A percentile compares a stretch with the other conserved stretches of the same genome.
phyloP scores from a whole-genome alignment of 2,113 vertebrate genomes.

The Protobothrops flavoviridis region DNA sequence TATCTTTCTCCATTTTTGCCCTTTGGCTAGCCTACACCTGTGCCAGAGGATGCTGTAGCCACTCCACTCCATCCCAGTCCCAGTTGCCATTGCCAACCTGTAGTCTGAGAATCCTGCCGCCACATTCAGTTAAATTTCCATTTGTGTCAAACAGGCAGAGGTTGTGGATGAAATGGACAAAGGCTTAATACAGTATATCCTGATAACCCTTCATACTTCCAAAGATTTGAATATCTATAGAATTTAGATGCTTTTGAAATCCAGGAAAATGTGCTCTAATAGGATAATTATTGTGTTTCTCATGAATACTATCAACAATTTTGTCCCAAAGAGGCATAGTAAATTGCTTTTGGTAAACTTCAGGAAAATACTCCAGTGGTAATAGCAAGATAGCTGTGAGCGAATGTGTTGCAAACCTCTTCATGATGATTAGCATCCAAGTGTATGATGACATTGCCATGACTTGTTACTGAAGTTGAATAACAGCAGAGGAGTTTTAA shows the following conservation, averaged over 20 bases:
- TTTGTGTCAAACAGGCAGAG: background rate
- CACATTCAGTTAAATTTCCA: background rate
- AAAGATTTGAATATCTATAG: background rate
- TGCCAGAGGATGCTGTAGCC: background rate
- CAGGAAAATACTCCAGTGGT: background rate
- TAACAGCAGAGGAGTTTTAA: background rate
- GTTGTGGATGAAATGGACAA: background rate
- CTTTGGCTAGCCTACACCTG: background rate
- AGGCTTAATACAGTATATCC: background rate
- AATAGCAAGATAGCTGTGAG: background rate
- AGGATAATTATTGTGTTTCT: background rate
- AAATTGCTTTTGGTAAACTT: background rate
- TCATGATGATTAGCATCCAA: constrained; percentile 41
- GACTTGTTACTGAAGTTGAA: constrained; percentile 5
- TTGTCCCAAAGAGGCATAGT: background rate
- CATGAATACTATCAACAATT: background rate
- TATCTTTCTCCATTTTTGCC: background rate
- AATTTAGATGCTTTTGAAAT: background rate
- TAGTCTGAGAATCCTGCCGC: background rate
- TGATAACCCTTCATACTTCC: background rate
- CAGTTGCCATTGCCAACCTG: background rate
- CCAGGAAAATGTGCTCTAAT: background rate
- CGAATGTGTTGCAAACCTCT: background rate
- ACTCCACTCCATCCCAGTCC: background rate
- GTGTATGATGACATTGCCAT: background rate